These are phyloP conservation scores for Xanthia icteritia DNA, from an alignment of 2,888 invertebrate genomes.

Conservation along the genomic window DNA sequence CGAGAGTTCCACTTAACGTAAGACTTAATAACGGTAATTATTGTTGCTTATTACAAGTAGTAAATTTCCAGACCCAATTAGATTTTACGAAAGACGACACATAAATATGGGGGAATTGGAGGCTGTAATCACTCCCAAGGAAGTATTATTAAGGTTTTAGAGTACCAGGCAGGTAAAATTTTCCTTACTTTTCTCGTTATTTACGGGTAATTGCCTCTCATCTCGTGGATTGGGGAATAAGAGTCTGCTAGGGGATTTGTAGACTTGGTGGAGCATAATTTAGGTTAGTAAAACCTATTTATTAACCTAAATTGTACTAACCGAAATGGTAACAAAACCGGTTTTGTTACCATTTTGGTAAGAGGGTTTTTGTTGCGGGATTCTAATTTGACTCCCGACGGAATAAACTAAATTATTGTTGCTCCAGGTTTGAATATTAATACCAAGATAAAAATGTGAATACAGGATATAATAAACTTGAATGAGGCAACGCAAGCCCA, in stretches of 20 bases:
- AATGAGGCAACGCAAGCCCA: not conserved
- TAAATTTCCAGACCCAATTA: constrained; percentile 31
- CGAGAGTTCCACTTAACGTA: constrained; percentile 23
- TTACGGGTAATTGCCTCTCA: constrained; percentile 39
- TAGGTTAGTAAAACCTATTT: constrained; percentile 1
- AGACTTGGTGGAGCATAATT: not conserved
- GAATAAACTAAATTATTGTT: not conserved
- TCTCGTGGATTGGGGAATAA: constrained; percentile 21
- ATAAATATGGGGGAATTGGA: constrained; percentile 28
- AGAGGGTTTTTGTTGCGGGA: not conserved
- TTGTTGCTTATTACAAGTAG: constrained; percentile 35
- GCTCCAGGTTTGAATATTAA: not conserved
- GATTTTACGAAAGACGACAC: constrained; percentile 33
- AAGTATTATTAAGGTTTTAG: constrained; percentile 17
- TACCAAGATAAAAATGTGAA: not conserved
- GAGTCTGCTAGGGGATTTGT: constrained; percentile 5
- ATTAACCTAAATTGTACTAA: too few relatives aligned
- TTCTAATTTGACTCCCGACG: not conserved
- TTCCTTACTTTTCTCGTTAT: constrained; percentile 44
- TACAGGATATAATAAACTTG: not conserved
- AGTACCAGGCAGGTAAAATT: constrained; percentile 21
- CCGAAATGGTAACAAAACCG: not conserved
- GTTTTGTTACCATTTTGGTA: not conserved
- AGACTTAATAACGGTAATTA: constrained; percentile 40
- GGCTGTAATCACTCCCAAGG: constrained; percentile 35